Conservation (phyloP, 2,797 vertebrate species). For the Erithacus rubecula region DNA sequence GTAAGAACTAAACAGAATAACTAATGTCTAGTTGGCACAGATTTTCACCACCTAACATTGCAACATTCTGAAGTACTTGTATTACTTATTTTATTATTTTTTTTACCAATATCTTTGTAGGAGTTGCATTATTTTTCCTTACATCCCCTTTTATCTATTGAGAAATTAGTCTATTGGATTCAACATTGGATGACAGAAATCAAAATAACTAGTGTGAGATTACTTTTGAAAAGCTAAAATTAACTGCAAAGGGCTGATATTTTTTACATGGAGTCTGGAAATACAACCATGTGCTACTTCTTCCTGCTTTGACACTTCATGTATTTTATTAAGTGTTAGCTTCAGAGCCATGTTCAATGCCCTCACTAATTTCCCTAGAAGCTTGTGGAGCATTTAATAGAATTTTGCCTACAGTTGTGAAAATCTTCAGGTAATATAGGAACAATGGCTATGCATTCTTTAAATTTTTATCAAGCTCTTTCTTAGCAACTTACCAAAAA, state of each 20-base stretch:
- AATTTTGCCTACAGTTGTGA: neutral
- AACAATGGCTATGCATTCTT: neutral
- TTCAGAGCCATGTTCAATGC: neutral
- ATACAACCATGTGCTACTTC: neutral
- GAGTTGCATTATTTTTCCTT: neutral
- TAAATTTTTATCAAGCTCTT: neutral
- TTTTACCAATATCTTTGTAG: neutral
- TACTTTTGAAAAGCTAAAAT: neutral
- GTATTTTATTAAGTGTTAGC: neutral
- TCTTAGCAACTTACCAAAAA: slow-evolving; percentile 91
- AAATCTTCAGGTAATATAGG: slow-evolving; percentile 21
- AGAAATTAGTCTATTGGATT: neutral
- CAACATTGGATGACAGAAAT: neutral
- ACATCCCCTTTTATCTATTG: neutral
- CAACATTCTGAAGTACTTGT: neutral
- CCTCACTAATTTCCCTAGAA: neutral
- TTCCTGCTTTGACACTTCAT: neutral
- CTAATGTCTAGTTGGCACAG: neutral
- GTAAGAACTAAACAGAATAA: neutral
- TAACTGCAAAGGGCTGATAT: neutral
- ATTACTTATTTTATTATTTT: neutral
- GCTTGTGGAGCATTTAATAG: neutral
- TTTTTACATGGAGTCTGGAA: neutral
- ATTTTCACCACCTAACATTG: neutral
- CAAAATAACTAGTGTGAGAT: neutral